Percentiles rank a stretch among this genome's conserved stretches.
These are phyloP conservation scores for Spilogale gracilis DNA, from an alignment of 2,113 vertebrate genomes.

Conservation along the genomic window DNA sequence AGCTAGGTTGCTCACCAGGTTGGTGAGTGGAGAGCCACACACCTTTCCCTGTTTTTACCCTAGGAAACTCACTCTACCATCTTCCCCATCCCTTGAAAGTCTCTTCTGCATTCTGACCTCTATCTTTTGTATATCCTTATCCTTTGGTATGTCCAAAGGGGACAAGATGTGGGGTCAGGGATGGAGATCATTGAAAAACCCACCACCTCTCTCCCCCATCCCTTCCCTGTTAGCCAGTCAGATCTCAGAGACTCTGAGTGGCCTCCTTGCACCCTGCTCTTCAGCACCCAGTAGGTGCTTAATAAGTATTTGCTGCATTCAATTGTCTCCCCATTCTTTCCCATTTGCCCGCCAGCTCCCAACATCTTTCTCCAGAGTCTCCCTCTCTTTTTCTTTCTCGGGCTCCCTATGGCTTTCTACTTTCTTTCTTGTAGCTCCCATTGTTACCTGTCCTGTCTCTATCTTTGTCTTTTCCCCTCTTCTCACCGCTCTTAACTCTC, in stretches of 20 bases:
- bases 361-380: neutral
- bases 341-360: slow-evolving; percentile 20
- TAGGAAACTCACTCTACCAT: slow-evolving; percentile 28
- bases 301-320: slow-evolving; percentile 78
- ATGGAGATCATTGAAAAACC: slow-evolving; percentile 2
- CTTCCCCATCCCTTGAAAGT: slow-evolving; percentile 68
- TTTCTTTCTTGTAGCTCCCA: neutral
- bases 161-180: slow-evolving; percentile 29
- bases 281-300: slow-evolving; percentile 78
- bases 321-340: slow-evolving; percentile 35
- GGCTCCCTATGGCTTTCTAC: neutral
- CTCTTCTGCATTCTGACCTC: slow-evolving; percentile 78
- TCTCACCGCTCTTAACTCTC: neutral
- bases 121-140: slow-evolving; percentile 50
- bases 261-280: slow-evolving; percentile 49
- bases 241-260: slow-evolving; percentile 64
- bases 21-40: slow-evolving; percentile 44
- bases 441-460: slow-evolving; percentile 68
- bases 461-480: slow-evolving; percentile 57
- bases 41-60: slow-evolving; percentile 8
- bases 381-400: neutral
- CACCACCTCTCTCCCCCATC: neutral
- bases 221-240: slow-evolving; percentile 25
- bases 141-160: slow-evolving; percentile 72
- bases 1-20: slow-evolving; percentile 46